Evolutionary conservation across 1,140 invertebrate species (phyloP), one percentile per base, ranked within the genome.

Genomic region (Sinella curviseta): DNA sequence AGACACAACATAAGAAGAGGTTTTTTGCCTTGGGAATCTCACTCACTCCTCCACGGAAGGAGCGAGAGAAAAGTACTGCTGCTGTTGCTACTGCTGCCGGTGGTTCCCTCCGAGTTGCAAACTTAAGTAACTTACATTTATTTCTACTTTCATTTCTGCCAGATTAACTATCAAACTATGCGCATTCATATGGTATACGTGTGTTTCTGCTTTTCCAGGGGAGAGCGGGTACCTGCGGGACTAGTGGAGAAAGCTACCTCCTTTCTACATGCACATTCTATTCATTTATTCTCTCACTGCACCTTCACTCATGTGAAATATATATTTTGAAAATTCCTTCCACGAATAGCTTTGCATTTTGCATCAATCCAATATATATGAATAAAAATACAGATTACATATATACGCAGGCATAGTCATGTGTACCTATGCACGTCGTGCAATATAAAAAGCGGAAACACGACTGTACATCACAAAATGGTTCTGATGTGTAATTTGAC

Each of bases 401-500:
- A 48, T 48, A 17, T 48, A n/a, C n/a, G n/a, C n/a, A n/a, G n/a
- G n/a, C n/a, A n/a, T n/a, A n/a, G n/a, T n/a, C n/a, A n/a, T n/a
- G n/a, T n/a, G n/a, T n/a, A n/a, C n/a, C n/a, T n/a, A n/a, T n/a
- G n/a, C n/a, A n/a, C n/a, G n/a, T n/a, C n/a, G n/a, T n/a, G n/a
- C n/a, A n/a, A n/a, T n/a, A n/a, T n/a, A n/a, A n/a, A n/a, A n/a
- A n/a, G n/a, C n/a, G n/a, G n/a, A n/a, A n/a, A n/a, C n/a, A n/a
- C 24, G 55, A 17, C 12, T 60, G 55, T 60, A 24, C 24, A 60
- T 60, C 55, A 48, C 4, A 48, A n/a, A 48, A 48, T 48, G 39
- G n/a, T n/a, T 60, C 12, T 60, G 55, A 60, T 60, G 55, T 60
- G 55, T 60, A 60, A 60, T 60, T 60, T 60, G 55, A 60, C 55